Percentiles rank a stretch among this genome's conserved stretches.
phyloP scores from a whole-genome alignment of 2,113 vertebrate species.

The rabbit (Oryctolagus cuniculus) region DNA sequence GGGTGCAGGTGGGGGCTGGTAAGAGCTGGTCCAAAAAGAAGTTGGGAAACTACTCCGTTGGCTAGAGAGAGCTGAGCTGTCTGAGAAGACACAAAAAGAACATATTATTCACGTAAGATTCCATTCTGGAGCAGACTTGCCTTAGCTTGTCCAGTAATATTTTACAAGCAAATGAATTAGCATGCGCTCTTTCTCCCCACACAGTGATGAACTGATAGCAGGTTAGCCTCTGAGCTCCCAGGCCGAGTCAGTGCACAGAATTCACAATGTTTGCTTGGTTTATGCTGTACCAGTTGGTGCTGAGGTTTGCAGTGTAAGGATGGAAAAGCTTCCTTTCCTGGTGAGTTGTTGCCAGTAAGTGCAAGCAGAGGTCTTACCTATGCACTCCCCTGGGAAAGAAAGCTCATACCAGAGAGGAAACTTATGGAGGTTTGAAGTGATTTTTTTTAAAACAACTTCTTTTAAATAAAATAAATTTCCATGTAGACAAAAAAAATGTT shows the following conservation, averaged over 20 bases:
- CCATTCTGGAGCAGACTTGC: conserved; percentile 56
- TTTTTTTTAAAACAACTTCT: not conserved
- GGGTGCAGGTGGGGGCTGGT: conserved; percentile 91
- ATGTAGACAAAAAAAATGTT: not conserved
- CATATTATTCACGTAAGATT: conserved; percentile 70
- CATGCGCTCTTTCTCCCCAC: not conserved
- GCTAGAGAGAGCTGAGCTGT: conserved; percentile 89
- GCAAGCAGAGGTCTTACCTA: not conserved
- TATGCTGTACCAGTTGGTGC: not conserved
- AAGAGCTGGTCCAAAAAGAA: conserved; percentile 94
- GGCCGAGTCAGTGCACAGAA: not conserved
- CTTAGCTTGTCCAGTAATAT: conserved; percentile 46
- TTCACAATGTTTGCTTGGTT: not conserved
- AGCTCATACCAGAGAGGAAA: not conserved
- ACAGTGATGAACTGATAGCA: not conserved
- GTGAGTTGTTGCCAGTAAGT: not conserved
- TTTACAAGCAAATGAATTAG: conserved; percentile 37
- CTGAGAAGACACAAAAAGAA: conserved; percentile 83
- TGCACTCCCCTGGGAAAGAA: not conserved
- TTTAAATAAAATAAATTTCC: conserved; percentile 40
- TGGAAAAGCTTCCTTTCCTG: not conserved
- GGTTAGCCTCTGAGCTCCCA: not conserved
- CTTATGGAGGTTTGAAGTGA: not conserved
- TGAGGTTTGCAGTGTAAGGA: not conserved
- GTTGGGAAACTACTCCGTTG: conserved; percentile 92